These are phyloP conservation scores for Drosophila meridiana DNA, from an alignment of 2,888 invertebrate genomes.

Conservation along the genomic window DNA sequence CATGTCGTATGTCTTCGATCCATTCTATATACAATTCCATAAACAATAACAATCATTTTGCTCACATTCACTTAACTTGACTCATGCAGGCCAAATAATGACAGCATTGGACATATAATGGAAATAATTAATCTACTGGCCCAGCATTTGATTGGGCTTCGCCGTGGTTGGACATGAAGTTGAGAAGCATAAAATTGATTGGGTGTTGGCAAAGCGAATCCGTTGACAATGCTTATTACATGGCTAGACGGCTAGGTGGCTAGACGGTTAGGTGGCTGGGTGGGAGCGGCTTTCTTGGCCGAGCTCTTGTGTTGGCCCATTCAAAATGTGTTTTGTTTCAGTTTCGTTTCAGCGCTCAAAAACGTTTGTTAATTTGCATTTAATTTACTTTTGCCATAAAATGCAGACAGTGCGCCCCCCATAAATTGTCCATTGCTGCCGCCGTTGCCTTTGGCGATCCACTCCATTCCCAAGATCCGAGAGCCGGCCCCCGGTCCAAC, in stretches of 20 bases:
- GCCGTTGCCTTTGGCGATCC: slow-evolving; percentile 58
- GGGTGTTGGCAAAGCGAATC: slow-evolving; percentile 38
- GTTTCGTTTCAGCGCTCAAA: slow-evolving; percentile 28
- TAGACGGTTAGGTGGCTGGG: neutral
- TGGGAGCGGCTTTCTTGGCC: slow-evolving; percentile 27
- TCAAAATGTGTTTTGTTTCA: slow-evolving; percentile 17
- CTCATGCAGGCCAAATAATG: slow-evolving; percentile 5
- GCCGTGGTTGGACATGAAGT: slow-evolving; percentile 22
- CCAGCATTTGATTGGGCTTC: slow-evolving; percentile 1
- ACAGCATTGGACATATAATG: slow-evolving; percentile 2
- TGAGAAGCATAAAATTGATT: slow-evolving; percentile 41
- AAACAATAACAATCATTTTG: neutral
- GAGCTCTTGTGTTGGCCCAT: neutral
- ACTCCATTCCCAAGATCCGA: slow-evolving; percentile 18
- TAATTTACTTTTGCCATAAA: slow-evolving; percentile 60
- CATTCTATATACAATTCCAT: no score
- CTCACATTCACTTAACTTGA: neutral
- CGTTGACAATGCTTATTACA: slow-evolving; percentile 52
- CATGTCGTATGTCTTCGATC: no score
- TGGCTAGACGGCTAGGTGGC: neutral
- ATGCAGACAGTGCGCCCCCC: slow-evolving; percentile 50
- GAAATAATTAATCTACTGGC: slow-evolving; percentile 10
- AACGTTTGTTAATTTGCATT: slow-evolving; percentile 67
- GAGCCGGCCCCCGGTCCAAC: neutral
- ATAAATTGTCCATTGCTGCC: slow-evolving; percentile 64